Evolutionary conservation across 2,797 vertebrate genomes (phyloP).

Genomic region (Acanthurus leucopareius): DNA sequence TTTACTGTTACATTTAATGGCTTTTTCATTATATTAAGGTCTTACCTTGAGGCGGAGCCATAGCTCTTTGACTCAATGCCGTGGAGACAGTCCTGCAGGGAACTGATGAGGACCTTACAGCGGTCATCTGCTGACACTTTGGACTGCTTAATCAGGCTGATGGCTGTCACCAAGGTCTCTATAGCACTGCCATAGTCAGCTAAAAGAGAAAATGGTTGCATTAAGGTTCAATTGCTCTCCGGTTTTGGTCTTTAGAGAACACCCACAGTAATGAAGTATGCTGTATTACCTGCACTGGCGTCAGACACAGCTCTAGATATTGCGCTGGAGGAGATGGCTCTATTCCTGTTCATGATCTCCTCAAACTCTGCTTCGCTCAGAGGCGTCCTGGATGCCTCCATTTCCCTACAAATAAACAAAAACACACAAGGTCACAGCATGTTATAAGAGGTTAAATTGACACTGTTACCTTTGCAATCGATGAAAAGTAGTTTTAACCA

Average conservation of each 20-base stretch:
- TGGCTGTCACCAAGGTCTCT: conserved; percentile 98
- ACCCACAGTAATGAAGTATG: background rate
- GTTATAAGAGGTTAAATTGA: background rate
- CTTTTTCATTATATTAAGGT: background rate
- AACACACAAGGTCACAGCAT: background rate
- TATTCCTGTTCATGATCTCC: conserved; percentile 99
- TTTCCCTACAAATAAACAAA: conserved; percentile 87
- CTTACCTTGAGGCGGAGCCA: conserved; percentile 93
- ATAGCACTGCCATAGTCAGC: conserved; percentile 99
- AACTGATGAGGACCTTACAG: conserved; percentile 99
- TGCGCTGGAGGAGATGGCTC: conserved; percentile 98
- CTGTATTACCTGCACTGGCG: conserved; percentile 93
- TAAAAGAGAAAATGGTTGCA: conserved; percentile 57
- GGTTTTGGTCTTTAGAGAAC: background rate
- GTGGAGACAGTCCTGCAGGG: conserved; percentile 98
- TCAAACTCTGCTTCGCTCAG: conserved; percentile 99
- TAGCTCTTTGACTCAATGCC: conserved; percentile 99
- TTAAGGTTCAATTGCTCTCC: background rate
- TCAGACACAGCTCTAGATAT: conserved; percentile 99
- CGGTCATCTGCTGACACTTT: conserved; percentile 99
- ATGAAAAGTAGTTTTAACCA: background rate
- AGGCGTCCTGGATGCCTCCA: conserved; percentile 95
- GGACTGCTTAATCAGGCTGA: conserved; percentile 99
- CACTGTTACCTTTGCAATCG: background rate
- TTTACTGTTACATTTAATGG: background rate